Percentiles rank a stretch among this genome's conserved stretches.
Evolutionary conservation across 2,888 invertebrate genomes (phyloP).

Genomic region (Chymomyza amoena): DNA sequence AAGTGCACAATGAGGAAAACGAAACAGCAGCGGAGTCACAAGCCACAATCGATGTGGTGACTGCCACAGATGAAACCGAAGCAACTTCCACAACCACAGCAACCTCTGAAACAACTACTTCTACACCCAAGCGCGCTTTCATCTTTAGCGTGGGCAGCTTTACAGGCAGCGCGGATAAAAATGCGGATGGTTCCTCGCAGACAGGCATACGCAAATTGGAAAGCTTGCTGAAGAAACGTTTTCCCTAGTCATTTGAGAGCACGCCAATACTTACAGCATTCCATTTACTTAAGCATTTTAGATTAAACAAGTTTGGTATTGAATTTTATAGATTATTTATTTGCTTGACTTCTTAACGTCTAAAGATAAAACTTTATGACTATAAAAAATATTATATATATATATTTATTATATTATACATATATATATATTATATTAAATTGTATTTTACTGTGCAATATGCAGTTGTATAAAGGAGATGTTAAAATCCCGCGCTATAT

Average conservation of each 20-base stretch:
- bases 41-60: background rate
- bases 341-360: slow-evolving; percentile 44
- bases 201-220: slow-evolving; percentile 80
- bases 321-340: background rate
- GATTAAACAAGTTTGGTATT: background rate
- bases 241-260: slow-evolving; percentile 67
- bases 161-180: slow-evolving; percentile 70
- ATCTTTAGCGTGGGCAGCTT: slow-evolving; percentile 76
- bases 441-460: slow-evolving; percentile 29
- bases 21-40: slow-evolving; percentile 20
- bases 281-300: slow-evolving; percentile 31
- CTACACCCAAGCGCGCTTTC: slow-evolving; percentile 75
- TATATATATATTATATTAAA: too few relatives aligned
- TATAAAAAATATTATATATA: slow-evolving; percentile 37
- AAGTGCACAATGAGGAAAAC: slow-evolving; percentile 36
- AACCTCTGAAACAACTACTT: slow-evolving; percentile 39
- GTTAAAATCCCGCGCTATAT: slow-evolving; percentile 14
- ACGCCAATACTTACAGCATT: slow-evolving; percentile 31
- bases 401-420: too few relatives aligned
- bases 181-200: slow-evolving; percentile 61
- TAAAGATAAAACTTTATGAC: slow-evolving; percentile 56
- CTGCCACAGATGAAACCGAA: slow-evolving; percentile 28
- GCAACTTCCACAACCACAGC: slow-evolving; percentile 22
- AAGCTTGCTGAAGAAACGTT: slow-evolving; percentile 81
- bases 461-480: background rate